These are phyloP conservation scores for Hydropsyche tenuis DNA, from an alignment of 1,140 invertebrate genomes.

Conservation along the genomic window DNA sequence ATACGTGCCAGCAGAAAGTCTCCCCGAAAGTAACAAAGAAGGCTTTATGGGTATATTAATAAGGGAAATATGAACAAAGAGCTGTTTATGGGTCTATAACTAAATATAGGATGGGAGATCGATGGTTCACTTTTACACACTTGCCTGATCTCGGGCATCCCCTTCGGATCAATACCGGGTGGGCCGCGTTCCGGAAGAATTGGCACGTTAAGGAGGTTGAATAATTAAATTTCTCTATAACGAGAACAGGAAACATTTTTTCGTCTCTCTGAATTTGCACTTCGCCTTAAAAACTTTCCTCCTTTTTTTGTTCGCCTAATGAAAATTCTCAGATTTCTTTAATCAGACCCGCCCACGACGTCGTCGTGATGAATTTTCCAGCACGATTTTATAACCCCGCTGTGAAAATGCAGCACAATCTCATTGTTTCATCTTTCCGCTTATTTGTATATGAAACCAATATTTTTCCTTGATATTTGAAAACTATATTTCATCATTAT, in stretches of 20 bases:
- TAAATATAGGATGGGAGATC: constrained; percentile 38
- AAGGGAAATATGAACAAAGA: constrained; percentile 34
- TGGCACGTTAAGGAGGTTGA: constrained; percentile 38
- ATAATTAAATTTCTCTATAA: constrained; percentile 40
- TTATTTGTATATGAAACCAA: no score
- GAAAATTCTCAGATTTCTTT: constrained; percentile 29
- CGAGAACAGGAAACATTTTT: constrained; percentile 38
- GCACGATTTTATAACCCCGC: background rate
- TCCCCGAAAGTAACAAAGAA: constrained; percentile 26
- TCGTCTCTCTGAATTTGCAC: constrained; percentile 22
- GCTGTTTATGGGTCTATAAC: constrained; percentile 35
- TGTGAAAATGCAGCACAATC: no score
- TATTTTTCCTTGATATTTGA: no score
- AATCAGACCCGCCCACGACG: background rate
- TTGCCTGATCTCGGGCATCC: constrained; percentile 38
- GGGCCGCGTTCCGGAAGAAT: constrained; percentile 34
- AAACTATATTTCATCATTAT: no score
- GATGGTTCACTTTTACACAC: constrained; percentile 44
- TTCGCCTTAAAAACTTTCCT: constrained; percentile 19
- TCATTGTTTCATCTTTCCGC: no score
- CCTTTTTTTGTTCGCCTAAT: constrained; percentile 2
- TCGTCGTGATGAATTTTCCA: constrained; percentile 1
- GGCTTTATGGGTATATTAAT: constrained; percentile 32
- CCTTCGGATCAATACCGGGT: constrained; percentile 35
- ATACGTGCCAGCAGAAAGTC: constrained; percentile 7